phyloP scores from a whole-genome alignment of 2,888 invertebrate species.

The Orthosia cruda region DNA sequence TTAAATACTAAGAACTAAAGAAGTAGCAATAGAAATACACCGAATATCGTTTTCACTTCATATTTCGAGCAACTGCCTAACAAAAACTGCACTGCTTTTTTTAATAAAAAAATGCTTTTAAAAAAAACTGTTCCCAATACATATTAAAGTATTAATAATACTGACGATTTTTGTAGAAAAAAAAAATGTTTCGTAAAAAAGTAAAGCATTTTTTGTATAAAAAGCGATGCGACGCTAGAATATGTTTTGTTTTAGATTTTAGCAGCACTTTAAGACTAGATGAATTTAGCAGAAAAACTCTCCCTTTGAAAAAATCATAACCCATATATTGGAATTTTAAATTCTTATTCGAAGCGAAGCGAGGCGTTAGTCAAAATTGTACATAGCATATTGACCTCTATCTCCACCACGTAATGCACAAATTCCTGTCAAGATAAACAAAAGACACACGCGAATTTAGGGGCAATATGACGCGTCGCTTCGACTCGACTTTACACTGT shows the following conservation, averaged over 20 bases:
- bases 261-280: constrained; percentile 44
- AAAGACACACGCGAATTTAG: too few species aligned
- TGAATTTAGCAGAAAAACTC: constrained; percentile 5
- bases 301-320: too few species aligned
- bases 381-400: too few species aligned
- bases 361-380: too few species aligned
- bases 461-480: too few species aligned
- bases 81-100: constrained; percentile 54
- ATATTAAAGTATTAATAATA: constrained; percentile 67
- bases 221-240: constrained; percentile 41
- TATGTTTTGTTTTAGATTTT: background rate
- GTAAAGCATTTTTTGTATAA: constrained; percentile 36
- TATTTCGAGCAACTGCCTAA: constrained; percentile 10
- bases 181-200: constrained; percentile 29
- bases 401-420: too few species aligned
- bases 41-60: constrained; percentile 9
- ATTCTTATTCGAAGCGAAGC: background rate
- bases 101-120: constrained; percentile 24
- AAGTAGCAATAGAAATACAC: constrained; percentile 39
- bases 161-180: constrained; percentile 52
- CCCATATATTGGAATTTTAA: background rate
- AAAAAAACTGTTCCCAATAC: constrained; percentile 38
- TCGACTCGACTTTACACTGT: too few species aligned
- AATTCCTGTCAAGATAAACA: too few species aligned
- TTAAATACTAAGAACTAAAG: background rate